Conservation (phyloP, 2,797 vertebrate genomes). For the Sebastes trivittatus region DNA sequence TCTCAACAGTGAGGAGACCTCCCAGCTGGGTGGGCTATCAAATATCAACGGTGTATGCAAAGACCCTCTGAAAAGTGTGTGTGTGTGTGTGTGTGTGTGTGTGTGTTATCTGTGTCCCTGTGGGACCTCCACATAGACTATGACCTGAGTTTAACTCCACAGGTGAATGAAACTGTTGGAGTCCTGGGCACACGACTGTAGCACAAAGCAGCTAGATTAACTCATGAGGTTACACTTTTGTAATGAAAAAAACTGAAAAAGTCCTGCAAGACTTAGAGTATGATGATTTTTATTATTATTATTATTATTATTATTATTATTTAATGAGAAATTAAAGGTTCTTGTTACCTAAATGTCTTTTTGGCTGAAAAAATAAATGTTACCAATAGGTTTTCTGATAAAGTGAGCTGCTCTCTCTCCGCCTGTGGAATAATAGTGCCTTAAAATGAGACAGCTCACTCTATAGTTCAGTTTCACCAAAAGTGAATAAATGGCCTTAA, state of each 20-base stretch:
- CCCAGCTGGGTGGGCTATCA: constrained; percentile 9
- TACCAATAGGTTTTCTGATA: background rate
- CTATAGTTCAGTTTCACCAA: background rate
- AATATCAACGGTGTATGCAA: constrained; percentile 23
- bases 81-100: background rate
- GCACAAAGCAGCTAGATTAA: background rate
- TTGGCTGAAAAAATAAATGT: background rate
- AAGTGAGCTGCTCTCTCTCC: background rate
- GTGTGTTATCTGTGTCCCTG: constrained; percentile 15
- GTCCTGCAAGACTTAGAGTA: background rate
- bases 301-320: background rate
- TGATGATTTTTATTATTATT: too few relatives aligned
- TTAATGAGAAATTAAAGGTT: background rate
- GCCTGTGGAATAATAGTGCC: background rate
- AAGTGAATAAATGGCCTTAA: background rate
- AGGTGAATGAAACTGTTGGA: background rate
- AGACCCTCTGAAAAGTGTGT: background rate
- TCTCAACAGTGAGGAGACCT: constrained; percentile 3
- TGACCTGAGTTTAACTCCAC: constrained; percentile 2
- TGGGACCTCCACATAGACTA: background rate
- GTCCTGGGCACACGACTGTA: background rate
- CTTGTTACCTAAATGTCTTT: background rate
- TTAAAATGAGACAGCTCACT: background rate
- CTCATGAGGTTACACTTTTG: background rate
- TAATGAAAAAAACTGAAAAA: background rate